Percentiles rank a stretch among this genome's conserved stretches.
Evolutionary conservation across 2,113 vertebrate genomes (phyloP).

Genomic region (Nestor notabilis): DNA sequence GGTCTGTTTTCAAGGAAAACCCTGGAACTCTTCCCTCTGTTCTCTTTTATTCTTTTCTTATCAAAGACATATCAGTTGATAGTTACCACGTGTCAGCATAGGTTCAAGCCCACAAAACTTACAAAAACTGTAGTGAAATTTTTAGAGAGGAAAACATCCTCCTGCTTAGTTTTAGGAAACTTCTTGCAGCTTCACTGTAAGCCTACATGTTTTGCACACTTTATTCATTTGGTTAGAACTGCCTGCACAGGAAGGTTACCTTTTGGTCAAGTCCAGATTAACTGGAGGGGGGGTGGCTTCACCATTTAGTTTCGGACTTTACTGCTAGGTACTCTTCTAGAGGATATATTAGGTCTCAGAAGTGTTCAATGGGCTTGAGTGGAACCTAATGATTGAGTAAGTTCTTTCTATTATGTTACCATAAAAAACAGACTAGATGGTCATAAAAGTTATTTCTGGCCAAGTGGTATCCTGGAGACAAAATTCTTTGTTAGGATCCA

Average conservation of each 20-base stretch:
- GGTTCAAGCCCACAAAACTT: not conserved
- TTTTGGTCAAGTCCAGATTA: not conserved
- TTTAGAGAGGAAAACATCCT: not conserved
- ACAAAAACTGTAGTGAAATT: not conserved
- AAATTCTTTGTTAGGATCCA: not conserved
- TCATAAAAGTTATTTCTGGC: not conserved
- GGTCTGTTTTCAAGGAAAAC: not conserved
- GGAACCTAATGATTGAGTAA: not conserved
- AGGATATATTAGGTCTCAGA: not conserved
- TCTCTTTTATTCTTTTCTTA: not conserved
- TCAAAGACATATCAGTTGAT: conserved; percentile 8
- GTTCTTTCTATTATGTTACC: not conserved
- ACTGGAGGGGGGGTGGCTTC: not conserved
- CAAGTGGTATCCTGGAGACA: not conserved
- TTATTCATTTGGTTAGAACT: not conserved
- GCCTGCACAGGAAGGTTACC: not conserved
- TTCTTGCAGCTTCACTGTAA: not conserved
- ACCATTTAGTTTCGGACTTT: not conserved
- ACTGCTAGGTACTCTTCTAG: not conserved
- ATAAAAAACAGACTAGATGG: not conserved
- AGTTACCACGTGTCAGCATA: not conserved
- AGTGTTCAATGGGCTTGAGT: not conserved
- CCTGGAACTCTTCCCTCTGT: not conserved
- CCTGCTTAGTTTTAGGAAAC: not conserved
- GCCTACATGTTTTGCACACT: not conserved